phyloP scores from a whole-genome alignment of 2,888 invertebrate species.

The Cyclophora albipunctata region DNA sequence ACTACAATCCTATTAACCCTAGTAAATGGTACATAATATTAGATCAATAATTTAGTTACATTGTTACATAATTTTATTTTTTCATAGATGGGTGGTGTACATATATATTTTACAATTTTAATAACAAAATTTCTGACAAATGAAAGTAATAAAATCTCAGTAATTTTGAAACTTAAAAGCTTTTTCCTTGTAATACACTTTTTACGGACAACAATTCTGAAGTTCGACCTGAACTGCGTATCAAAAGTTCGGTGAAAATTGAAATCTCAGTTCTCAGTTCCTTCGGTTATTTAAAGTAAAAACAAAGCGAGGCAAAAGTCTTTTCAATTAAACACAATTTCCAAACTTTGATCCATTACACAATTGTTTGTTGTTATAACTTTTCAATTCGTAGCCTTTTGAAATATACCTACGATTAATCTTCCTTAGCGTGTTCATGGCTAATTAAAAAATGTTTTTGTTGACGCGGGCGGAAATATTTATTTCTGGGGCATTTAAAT shows the following conservation, averaged over 20 bases:
- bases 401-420: constrained; percentile 1
- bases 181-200: constrained; percentile 13
- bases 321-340: constrained; percentile 24
- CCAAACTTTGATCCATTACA: constrained; percentile 18
- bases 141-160: constrained; percentile 11
- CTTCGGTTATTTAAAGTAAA: constrained; percentile 21
- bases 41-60: too few species aligned
- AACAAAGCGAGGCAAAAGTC: constrained; percentile 20
- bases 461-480: too few species aligned
- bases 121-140: constrained; percentile 2
- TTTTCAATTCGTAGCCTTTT: constrained; percentile 13
- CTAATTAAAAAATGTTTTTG: too few species aligned
- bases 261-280: constrained; percentile 21
- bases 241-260: constrained; percentile 21
- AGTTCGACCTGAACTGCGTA: constrained; percentile 10
- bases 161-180: constrained; percentile 12
- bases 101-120: too few species aligned
- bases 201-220: constrained; percentile 24
- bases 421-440: too few species aligned
- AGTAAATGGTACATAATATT: too few species aligned
- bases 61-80: too few species aligned
- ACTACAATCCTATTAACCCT: too few species aligned
- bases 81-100: too few species aligned
- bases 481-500: too few species aligned
- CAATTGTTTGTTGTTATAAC: constrained; percentile 19